Evolutionary conservation across 2,888 invertebrate species (phyloP), one percentile per base, ranked within the genome.

Genomic region (Luperina nickerlii): DNA sequence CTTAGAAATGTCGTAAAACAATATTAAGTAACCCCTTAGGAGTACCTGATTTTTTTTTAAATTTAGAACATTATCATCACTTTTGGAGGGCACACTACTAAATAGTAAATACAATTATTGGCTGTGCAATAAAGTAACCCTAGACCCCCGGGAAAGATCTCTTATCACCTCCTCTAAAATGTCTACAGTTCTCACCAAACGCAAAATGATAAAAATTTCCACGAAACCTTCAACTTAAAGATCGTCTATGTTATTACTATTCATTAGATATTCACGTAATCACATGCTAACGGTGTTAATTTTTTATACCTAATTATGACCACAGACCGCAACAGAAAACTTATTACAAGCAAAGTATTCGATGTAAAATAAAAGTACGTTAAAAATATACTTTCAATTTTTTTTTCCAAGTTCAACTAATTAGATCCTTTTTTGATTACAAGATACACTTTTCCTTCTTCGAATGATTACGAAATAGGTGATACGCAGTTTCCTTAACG

Each of bases 261-360:
- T 87, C 48, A 87, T 87, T 79, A 79, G 66, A 79, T 79, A 83
- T 81, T 78, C 68, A 74, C 65, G 24, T 87, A 76, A 81, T 74
- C 77, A 38, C 66, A 78, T 63, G 57, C 74, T 76, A 74, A 78
- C 73, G 63, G 78, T 80, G 81, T 84, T 67, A 76, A 75, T 83
- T 76, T 68, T 63, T 79, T 68, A 63, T 66, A 76, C 45, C 32
- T 79, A 62, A 83, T 79, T 80, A 78, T 78, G 51, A 79, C 32
- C 76, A 78, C 69, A 27, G 66, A 62, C n/a, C 42, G 69, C 65
- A 70, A 57, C 51, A 60, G 20, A 54, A 48, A 72, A 68, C 8
- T 20, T 57, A 9, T 62, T n/a, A 60, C 15, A 69, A 54, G 7
- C 9, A 48, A 57, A 32, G n/a, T 69, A 70, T 45, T 42, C 0